A percentile compares a stretch with the other conserved stretches of the same genome.
phyloP scores from a whole-genome alignment of 2,113 vertebrate species.

The Ceratotherium simum region DNA sequence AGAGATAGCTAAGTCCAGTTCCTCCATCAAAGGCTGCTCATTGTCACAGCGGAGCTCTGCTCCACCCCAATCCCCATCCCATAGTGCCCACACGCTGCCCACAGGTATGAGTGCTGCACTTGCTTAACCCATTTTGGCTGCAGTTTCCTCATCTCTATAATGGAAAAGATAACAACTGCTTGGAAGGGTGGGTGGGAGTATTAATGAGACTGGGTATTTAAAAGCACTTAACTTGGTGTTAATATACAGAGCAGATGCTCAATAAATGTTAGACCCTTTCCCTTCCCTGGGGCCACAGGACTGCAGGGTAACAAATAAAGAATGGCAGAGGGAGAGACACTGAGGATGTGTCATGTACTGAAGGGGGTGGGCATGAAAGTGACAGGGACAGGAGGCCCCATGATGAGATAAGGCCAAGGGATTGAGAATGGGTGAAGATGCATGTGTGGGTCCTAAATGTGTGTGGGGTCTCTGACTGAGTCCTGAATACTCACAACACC shows the following conservation, averaged over 20 bases:
- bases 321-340: neutral
- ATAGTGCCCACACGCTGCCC: neutral
- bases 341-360: neutral
- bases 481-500: neutral
- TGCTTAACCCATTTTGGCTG: neutral
- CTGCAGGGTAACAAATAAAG: conserved; percentile 11
- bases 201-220: neutral
- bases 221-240: conserved; percentile 6
- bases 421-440: neutral
- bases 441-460: neutral
- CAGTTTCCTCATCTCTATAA: neutral
- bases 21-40: neutral
- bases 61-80: neutral
- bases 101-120: neutral
- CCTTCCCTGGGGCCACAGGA: neutral
- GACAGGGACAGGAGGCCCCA: neutral
- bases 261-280: neutral
- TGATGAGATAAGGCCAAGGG: neutral
- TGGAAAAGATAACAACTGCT: conserved; percentile 7
- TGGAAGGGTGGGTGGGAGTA: neutral
- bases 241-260: neutral
- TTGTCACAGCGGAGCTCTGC: neutral
- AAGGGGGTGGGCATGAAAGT: neutral
- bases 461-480: neutral
- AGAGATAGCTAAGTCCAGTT: neutral